These are phyloP conservation scores for Lutjanus erythropterus DNA, from an alignment of 2,113 vertebrate species.

Conservation along the genomic window DNA sequence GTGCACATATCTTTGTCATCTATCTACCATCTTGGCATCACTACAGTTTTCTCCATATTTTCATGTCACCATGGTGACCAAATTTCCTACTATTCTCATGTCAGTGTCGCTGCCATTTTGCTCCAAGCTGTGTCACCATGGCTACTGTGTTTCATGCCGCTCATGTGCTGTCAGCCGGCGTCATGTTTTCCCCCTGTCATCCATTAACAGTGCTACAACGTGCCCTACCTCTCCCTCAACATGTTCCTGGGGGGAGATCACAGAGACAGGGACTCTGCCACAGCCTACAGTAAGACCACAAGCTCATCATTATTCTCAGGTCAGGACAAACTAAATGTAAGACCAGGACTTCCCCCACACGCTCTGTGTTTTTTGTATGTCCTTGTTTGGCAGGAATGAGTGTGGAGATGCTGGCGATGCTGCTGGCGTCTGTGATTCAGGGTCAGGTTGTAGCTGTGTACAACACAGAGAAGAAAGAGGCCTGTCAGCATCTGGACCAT, in stretches of 20 bases:
- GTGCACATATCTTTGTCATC: background rate
- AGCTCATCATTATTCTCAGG: too few relatives aligned
- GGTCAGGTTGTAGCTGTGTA: conserved; percentile 84
- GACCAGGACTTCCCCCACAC: background rate
- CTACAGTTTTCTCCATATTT: background rate
- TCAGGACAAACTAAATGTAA: background rate
- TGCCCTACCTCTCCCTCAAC: conserved; percentile 85
- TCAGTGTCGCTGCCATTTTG: conserved; percentile 39
- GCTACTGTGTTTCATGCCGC: conserved; percentile 38
- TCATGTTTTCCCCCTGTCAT: conserved; percentile 40
- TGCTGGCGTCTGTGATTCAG: conserved; percentile 84
- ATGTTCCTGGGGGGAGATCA: conserved; percentile 87
- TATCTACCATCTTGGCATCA: background rate
- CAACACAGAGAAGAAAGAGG: conserved; percentile 69
- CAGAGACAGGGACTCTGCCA: conserved; percentile 86
- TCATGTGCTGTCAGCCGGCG: conserved; percentile 5
- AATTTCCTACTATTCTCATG: conserved; percentile 6
- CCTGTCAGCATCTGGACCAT: conserved; percentile 62
- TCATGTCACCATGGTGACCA: conserved; percentile 51
- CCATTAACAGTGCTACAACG: conserved; percentile 81
- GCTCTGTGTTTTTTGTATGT: background rate
- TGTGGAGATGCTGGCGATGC: conserved; percentile 84
- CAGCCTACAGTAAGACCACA: conserved; percentile 84
- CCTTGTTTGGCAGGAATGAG: conserved; percentile 81
- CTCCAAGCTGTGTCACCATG: conserved; percentile 55